Percentiles rank a stretch among this genome's conserved stretches.
Evolutionary conservation across 2,113 vertebrate species (phyloP).

Genomic region (Nematolebias whitei): DNA sequence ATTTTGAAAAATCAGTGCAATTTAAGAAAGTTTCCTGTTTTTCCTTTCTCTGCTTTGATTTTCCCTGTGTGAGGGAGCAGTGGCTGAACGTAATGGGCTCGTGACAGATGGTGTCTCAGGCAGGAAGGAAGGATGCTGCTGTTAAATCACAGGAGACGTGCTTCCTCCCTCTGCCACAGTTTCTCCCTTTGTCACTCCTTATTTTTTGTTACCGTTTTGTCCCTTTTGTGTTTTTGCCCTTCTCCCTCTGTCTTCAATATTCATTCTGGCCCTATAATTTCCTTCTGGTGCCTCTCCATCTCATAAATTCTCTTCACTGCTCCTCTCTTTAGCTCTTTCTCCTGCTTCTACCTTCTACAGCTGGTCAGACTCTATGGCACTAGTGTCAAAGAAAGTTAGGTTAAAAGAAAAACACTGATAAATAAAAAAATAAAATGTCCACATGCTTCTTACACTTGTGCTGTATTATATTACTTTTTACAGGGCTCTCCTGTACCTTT

Average conservation of each 20-base stretch:
- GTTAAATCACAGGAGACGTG: constrained; percentile 60
- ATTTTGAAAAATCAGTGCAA: neutral
- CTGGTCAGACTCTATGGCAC: neutral
- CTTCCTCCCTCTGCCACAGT: constrained; percentile 26
- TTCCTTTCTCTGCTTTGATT: neutral
- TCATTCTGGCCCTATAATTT: constrained; percentile 15
- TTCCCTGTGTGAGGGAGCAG: constrained; percentile 24
- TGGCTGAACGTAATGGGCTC: constrained; percentile 40
- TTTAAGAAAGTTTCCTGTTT: neutral
- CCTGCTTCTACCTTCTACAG: neutral
- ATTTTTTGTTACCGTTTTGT: constrained; percentile 9
- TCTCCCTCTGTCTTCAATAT: neutral
- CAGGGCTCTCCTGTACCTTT: neutral
- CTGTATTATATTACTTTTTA: neutral
- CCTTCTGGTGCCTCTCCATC: constrained; percentile 5
- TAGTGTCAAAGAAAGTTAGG: neutral
- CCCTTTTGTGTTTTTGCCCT: constrained; percentile 7
- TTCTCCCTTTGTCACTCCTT: constrained; percentile 11
- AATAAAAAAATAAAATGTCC: constrained; percentile 9
- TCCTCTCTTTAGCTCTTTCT: neutral
- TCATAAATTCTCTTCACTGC: neutral
- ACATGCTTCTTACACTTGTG: neutral
- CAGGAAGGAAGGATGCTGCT: constrained; percentile 43
- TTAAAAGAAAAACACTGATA: neutral
- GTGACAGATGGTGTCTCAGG: constrained; percentile 64